These are phyloP conservation scores for Eurystomus glaucurus DNA, from an alignment of 2,797 vertebrate species.

Conservation along the genomic window DNA sequence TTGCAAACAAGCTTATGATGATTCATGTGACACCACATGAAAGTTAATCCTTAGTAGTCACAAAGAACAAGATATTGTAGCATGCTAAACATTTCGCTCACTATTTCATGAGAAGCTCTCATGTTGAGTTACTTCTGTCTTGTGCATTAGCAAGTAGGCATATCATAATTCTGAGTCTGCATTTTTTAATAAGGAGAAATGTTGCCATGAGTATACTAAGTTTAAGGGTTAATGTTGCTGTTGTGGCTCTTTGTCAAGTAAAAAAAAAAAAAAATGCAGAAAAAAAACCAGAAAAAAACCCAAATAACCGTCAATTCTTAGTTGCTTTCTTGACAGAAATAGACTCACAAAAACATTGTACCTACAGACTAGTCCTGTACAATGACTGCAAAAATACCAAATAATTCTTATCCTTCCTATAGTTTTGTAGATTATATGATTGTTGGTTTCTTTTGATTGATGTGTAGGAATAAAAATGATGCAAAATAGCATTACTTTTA, in stretches of 20 bases:
- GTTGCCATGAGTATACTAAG: rapidly evolving
- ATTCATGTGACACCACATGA: neutral
- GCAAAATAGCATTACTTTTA: neutral
- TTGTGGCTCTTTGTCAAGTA: neutral
- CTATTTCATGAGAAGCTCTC: neutral
- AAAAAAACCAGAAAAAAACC: rapidly evolving
- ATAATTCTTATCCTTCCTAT: neutral
- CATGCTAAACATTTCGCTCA: neutral
- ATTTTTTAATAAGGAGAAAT: neutral
- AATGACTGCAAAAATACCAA: neutral
- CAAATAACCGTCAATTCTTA: neutral
- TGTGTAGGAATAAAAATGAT: neutral
- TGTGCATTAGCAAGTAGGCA: neutral
- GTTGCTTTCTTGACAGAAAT: neutral
- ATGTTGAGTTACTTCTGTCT: neutral
- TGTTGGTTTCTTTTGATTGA: neutral
- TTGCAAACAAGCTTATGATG: neutral
- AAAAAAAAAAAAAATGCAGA: neutral
- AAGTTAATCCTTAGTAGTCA: neutral
- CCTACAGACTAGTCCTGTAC: neutral
- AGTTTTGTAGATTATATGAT: neutral
- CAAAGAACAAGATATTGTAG: neutral
- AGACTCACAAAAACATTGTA: neutral
- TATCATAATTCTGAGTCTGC: neutral
- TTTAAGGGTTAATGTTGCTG: neutral